These are phyloP conservation scores for Eulemur macaco DNA, from an alignment of 2,113 vertebrate species.

Conservation along the genomic window DNA sequence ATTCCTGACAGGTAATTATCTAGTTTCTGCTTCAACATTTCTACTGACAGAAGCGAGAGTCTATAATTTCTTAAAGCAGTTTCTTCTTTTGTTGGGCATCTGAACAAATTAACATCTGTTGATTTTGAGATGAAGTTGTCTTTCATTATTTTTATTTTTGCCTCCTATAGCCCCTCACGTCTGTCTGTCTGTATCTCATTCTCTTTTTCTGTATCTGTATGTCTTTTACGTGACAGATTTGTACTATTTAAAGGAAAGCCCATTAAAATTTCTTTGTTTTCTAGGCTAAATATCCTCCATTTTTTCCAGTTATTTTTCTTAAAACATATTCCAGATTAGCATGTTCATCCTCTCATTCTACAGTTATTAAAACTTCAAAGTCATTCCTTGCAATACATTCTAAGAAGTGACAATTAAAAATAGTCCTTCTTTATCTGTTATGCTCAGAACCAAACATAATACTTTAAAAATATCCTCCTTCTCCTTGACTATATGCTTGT, in stretches of 20 bases:
- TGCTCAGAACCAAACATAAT: constrained; percentile 1
- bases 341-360: background rate
- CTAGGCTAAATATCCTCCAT: background rate
- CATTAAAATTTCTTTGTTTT: constrained; percentile 7
- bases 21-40: background rate
- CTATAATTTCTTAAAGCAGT: background rate
- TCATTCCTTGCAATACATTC: too few relatives aligned
- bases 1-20: background rate
- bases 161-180: background rate
- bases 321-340: background rate
- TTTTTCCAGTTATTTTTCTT: background rate
- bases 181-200: background rate
- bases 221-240: background rate
- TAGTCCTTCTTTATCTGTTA: background rate
- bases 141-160: constrained; percentile 10
- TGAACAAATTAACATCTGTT: background rate
- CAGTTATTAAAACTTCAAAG: background rate
- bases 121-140: constrained; percentile 30
- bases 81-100: background rate
- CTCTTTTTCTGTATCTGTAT: background rate
- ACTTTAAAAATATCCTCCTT: background rate
- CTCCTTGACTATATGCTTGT: background rate
- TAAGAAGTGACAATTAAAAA: background rate
- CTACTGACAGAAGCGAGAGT: background rate
- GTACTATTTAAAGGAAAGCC: background rate